These are phyloP conservation scores for Heliconius nattereri DNA, from an alignment of 1,140 invertebrate genomes.

Conservation along the genomic window DNA sequence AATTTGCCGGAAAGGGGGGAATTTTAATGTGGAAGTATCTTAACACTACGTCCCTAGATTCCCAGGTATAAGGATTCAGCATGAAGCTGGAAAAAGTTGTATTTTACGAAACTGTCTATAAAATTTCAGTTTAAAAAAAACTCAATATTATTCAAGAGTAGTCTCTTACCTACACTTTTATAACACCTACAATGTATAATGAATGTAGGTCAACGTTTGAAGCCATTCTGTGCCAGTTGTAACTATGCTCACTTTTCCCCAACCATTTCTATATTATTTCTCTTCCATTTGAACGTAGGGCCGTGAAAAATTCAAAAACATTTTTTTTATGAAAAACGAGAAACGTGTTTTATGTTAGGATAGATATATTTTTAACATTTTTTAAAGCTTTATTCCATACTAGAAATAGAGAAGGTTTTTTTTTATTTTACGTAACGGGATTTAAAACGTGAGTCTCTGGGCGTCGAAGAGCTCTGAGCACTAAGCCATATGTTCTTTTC, in stretches of 20 bases:
- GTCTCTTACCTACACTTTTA: background rate
- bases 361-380: background rate
- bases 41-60: no score
- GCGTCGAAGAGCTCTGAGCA: no score
- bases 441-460: no score
- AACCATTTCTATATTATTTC: conserved; percentile 21
- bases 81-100: no score
- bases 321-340: background rate
- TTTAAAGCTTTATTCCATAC: no score
- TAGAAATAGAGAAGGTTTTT: background rate
- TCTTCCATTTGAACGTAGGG: conserved; percentile 13
- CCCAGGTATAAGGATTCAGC: no score
- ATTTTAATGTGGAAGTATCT: no score
- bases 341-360: background rate
- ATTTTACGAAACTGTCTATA: background rate
- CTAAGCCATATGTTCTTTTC: no score
- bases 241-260: conserved; percentile 21
- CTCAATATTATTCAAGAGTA: conserved; percentile 2
- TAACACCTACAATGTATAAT: conserved; percentile 7
- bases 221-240: conserved; percentile 28
- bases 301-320: background rate
- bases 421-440: background rate
- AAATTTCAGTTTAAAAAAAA: background rate
- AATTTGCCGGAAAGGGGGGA: no score
- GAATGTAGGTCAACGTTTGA: conserved; percentile 35